Base-by-base conservation (phyloP, 2,888 invertebrate genomes). In the Diabrotica balteata region DNA sequence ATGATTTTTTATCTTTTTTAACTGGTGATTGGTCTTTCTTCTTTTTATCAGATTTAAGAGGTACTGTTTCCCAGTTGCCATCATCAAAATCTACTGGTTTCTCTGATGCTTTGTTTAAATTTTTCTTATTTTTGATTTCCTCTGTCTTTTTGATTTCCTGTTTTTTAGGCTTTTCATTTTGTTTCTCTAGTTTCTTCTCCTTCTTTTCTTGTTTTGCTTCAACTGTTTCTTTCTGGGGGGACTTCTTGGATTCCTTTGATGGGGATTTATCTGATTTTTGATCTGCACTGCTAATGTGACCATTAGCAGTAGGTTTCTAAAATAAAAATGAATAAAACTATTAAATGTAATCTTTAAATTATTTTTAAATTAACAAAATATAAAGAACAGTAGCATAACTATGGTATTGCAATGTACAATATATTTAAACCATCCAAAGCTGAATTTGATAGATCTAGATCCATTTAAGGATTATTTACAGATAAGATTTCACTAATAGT, bases 1-100 rank as follows among this genome's bases (percentile, higher is more conserved):
- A 80, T 47, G 70, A 70, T 73, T 80, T 80, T 67, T 83, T 83
- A 17, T 81, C 81, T 71, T 85, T 85, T 1, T 77, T 80, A 50
- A 82, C 82, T 44, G 81, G 78, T 17, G 76, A 76, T 55, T 84
- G 83, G 61, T 89, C 88, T 67, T 88, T 87, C 83, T 91, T 91
- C 80, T 92, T 93, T 81, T 92, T 92, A 70, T 92, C 92, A 77
- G 89, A 87, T 82, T 90, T 86, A 78, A 90, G 87, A 70, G 90
- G 85, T 74, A 92, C 90, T 75, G 87, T 88, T 85, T 92, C 90
- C 93, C 93, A 93, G 59, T 89, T 88, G 54, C 90, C 92, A 76
- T 92, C 91, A 82, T 92, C 91, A 83, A 88, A 91, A 77, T 91
- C 91, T 53, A 88, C 87, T 8, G 91, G 91, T 80, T 92, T 92